Evolutionary conservation across 2,113 vertebrate species (phyloP).

Genomic region (Ceyx melanurus): DNA sequence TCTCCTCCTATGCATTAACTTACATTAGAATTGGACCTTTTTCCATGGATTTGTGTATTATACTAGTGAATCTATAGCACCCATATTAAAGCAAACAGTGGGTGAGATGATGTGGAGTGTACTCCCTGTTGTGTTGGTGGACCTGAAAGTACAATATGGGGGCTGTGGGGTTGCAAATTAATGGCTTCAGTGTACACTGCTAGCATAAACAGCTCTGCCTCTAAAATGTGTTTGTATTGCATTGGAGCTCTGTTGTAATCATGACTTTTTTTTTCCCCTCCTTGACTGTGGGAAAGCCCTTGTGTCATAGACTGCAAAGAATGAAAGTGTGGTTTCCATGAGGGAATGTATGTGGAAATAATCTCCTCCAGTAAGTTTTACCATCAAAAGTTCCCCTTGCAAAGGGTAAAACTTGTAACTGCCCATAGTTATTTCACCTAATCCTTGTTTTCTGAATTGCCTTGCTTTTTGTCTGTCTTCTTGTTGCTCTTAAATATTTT

Average conservation of each 20-base stretch:
- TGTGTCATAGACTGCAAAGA: not conserved
- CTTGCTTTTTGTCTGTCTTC: not conserved
- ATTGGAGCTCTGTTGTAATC: not conserved
- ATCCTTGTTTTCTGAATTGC: not conserved
- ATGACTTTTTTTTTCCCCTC: not conserved
- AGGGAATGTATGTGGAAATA: not conserved
- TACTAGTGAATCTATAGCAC: not conserved
- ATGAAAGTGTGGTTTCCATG: slow-evolving; percentile 1
- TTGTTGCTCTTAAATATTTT: not conserved
- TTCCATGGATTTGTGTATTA: not conserved
- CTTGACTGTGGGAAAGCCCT: not conserved
- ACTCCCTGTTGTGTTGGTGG: not conserved
- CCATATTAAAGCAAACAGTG: not conserved
- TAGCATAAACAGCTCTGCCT: not conserved
- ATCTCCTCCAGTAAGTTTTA: not conserved
- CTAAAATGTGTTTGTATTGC: not conserved
- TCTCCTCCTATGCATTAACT: not conserved
- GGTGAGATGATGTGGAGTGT: not conserved
- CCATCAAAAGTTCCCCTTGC: not conserved
- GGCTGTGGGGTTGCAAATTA: not conserved
- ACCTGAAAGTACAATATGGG: not conserved
- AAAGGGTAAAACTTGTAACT: not conserved
- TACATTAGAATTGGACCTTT: not conserved
- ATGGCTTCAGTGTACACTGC: not conserved
- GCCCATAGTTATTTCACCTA: not conserved